Evolutionary conservation across 2,797 vertebrate species (phyloP).

Genomic region (Megalops cyprinoides): DNA sequence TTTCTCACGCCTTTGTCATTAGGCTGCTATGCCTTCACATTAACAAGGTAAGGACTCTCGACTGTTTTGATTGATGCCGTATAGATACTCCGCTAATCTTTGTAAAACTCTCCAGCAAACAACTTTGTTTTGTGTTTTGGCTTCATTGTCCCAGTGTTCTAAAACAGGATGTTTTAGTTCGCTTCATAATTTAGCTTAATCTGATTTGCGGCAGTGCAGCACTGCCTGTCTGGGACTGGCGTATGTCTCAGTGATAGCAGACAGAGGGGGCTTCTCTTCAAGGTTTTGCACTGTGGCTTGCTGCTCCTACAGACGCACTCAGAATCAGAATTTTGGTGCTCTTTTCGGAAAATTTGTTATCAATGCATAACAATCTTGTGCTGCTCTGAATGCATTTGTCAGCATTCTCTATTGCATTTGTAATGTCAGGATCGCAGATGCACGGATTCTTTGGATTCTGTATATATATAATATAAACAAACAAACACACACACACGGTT

Average conservation of each 20-base stretch:
- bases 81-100: background rate
- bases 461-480: background rate
- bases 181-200: conserved; percentile 5
- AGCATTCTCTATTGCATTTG: no score
- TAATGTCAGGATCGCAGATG: no score
- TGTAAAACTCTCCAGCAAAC: background rate
- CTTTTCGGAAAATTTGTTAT: no score
- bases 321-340: no score
- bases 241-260: background rate
- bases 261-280: background rate
- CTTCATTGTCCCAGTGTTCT: conserved; percentile 6
- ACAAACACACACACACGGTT: background rate
- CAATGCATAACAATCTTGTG: no score
- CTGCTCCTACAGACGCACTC: no score
- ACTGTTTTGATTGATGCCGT: background rate
- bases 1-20: no score
- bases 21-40: no score
- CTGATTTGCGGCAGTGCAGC: background rate
- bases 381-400: no score
- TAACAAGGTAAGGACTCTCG: no score
- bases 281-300: conserved; percentile 33
- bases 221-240: background rate
- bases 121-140: background rate
- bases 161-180: conserved; percentile 19
- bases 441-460: no score